Base-by-base conservation (phyloP, 2,888 invertebrate species). In the Drosophila neotestacea region DNA sequence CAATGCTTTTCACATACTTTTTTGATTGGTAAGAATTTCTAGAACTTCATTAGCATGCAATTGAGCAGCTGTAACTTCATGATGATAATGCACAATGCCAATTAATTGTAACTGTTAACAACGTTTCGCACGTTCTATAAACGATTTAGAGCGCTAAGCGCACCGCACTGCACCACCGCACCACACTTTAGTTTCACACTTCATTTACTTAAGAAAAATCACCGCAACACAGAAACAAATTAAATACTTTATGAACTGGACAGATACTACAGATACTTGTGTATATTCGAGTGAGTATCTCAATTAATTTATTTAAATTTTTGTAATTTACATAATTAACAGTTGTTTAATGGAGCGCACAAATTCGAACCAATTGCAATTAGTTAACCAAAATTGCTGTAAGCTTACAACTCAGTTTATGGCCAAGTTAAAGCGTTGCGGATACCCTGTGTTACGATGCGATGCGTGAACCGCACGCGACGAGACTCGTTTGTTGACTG, bases 401-500 rank as follows among this genome's bases (percentile, higher is more conserved):
- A n/a, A 50, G 32, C 52, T 69, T n/a, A 48, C 38, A 52, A 63
- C 58, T 69, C 56, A 44, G 48, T 44, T 47, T 47, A 10, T 9
- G 39, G 44, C 67, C 58, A 61, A 56, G 55, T 58, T 50, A 30
- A 56, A 66, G 52, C 73, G 60, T 7, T 58, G 69, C 50, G 38
- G 32, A 32, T 30, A 30, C 30, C 5, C 41, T 39, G 38, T 65
- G 38, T 38, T 28, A 7, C 62, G 39, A 55, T 54, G 54, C 77
- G 77, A 41, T 62, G 67, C 58, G 58, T 63, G 70, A 56, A 73
- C 82, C 73, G 82, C 67, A 74, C 77, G 80, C 85, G 73, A 54
- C 63, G 83, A 79, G 70, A 79, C 85, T 77, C 68, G 82, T 73
- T 85, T 82, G 63, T 71, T 70, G 73, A 80, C 77, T 82, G 77